Conservation (phyloP, 2,888 invertebrate species). For the Troides aeacus region DNA sequence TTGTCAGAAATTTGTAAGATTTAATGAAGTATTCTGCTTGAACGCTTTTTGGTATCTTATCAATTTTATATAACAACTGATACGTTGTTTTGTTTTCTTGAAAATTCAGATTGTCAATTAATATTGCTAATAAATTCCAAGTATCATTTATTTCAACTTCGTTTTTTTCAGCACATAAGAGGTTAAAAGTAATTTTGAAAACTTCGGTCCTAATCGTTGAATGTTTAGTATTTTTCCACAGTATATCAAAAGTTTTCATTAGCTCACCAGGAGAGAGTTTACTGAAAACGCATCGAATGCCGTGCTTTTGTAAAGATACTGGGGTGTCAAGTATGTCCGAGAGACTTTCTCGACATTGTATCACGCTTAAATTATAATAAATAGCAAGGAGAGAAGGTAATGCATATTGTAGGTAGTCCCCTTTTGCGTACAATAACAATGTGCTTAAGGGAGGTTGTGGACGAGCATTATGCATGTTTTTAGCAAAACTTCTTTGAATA, state of each 20-base stretch:
- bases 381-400: conserved; percentile 59
- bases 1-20: conserved; percentile 51
- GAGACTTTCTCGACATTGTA: conserved; percentile 42
- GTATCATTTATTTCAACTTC: conserved; percentile 39
- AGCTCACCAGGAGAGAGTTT: conserved; percentile 48
- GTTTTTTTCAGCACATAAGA: conserved; percentile 51
- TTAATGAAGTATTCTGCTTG: conserved; percentile 50
- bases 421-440: conserved; percentile 56
- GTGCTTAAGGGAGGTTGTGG: conserved; percentile 54
- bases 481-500: conserved; percentile 55
- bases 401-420: conserved; percentile 60
- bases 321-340: conserved; percentile 49
- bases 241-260: conserved; percentile 44
- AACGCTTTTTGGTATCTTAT: conserved; percentile 44
- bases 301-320: conserved; percentile 64
- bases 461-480: conserved; percentile 60
- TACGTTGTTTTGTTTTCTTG: conserved; percentile 58
- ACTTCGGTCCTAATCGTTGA: conserved; percentile 55
- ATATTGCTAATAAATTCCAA: conserved; percentile 51
- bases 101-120: conserved; percentile 53
- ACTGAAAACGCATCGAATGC: conserved; percentile 51
- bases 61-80: conserved; percentile 41
- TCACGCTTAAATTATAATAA: conserved; percentile 52
- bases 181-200: conserved; percentile 50
- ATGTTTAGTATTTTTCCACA: conserved; percentile 56